A percentile compares a stretch with the other conserved stretches of the same genome.
Conservation (phyloP, 1,140 invertebrate species). For the Megalopta genalis region DNA sequence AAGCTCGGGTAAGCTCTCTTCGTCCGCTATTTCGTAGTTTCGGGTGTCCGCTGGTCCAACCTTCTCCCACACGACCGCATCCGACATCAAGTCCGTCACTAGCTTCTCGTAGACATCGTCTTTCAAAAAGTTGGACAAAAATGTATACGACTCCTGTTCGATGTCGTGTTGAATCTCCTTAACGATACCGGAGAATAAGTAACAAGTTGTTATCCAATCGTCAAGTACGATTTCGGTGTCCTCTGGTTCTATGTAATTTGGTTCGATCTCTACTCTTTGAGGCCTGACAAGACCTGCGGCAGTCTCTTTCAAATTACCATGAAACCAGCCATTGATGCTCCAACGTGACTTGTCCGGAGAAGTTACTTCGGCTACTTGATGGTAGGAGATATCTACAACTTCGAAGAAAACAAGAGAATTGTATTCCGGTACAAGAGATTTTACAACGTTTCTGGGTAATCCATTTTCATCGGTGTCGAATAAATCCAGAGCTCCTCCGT, state of each 20-base stretch:
- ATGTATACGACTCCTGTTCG: conserved; percentile 82
- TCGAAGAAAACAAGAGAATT: conserved; percentile 88
- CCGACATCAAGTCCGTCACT: conserved; percentile 74
- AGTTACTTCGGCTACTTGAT: conserved; percentile 85
- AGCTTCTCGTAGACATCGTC: conserved; percentile 78
- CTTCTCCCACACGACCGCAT: conserved; percentile 81
- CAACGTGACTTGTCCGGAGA: conserved; percentile 83
- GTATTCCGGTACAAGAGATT: conserved; percentile 83
- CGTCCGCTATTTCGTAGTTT: conserved; percentile 82
- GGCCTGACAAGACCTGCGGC: neutral
- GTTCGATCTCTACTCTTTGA: conserved; percentile 39
- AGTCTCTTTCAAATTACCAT: conserved; percentile 77
- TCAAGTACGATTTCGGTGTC: conserved; percentile 68
- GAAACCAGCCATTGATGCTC: conserved; percentile 89
- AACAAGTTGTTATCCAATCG: conserved; percentile 79
- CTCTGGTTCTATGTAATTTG: conserved; percentile 57
- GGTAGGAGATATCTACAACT: conserved; percentile 82
- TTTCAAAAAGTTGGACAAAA: conserved; percentile 81
- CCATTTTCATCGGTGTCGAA: conserved; percentile 82
- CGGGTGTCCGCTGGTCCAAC: conserved; percentile 83
- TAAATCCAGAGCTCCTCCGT: conserved; percentile 86
- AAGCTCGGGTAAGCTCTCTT: conserved; percentile 73
- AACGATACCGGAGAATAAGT: conserved; percentile 77
- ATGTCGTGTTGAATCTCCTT: conserved; percentile 81
- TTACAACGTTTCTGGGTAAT: conserved; percentile 80